A percentile compares a stretch with the other conserved stretches of the same genome.
Evolutionary conservation across 2,888 invertebrate genomes (phyloP).

Genomic region (Stictocephala bisonia): DNA sequence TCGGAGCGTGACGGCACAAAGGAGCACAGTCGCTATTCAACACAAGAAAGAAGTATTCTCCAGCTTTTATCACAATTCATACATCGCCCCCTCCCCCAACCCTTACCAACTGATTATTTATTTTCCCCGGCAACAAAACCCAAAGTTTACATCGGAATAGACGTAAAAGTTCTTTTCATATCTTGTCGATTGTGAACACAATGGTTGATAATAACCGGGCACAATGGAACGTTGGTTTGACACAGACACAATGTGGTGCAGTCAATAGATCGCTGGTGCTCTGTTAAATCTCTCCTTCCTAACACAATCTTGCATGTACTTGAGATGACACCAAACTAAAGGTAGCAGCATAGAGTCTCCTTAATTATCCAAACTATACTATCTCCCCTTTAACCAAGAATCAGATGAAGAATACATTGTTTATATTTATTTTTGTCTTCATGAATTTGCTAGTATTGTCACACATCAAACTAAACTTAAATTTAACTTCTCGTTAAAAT

Average conservation of each 20-base stretch:
- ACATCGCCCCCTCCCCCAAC: constrained; percentile 32
- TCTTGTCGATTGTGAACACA: constrained; percentile 10
- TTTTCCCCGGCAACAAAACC: constrained; percentile 39
- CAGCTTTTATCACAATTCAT: constrained; percentile 50
- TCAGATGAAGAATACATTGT: too few relatives aligned
- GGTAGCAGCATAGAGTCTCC: too few relatives aligned
- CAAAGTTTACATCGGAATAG: constrained; percentile 18
- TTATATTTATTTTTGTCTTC: too few relatives aligned
- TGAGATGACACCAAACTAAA: too few relatives aligned
- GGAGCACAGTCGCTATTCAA: constrained; percentile 47
- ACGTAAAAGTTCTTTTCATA: constrained; percentile 19
- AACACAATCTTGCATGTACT: too few relatives aligned
- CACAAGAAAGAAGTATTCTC: constrained; percentile 46
- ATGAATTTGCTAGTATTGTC: too few relatives aligned
- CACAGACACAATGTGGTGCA: constrained; percentile 21
- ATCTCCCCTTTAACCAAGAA: too few relatives aligned
- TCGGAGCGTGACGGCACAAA: constrained; percentile 52
- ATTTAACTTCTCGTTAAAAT: too few relatives aligned
- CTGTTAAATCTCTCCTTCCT: constrained; percentile 13
- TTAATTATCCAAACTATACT: too few relatives aligned
- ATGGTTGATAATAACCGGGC: constrained; percentile 25
- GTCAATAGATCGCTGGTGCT: constrained; percentile 17
- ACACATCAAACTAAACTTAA: too few relatives aligned
- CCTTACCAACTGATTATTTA: constrained; percentile 43
- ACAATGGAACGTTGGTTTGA: constrained; percentile 12